phyloP scores from a whole-genome alignment of 2,113 vertebrate species.

The Kryptolebias marmoratus region DNA sequence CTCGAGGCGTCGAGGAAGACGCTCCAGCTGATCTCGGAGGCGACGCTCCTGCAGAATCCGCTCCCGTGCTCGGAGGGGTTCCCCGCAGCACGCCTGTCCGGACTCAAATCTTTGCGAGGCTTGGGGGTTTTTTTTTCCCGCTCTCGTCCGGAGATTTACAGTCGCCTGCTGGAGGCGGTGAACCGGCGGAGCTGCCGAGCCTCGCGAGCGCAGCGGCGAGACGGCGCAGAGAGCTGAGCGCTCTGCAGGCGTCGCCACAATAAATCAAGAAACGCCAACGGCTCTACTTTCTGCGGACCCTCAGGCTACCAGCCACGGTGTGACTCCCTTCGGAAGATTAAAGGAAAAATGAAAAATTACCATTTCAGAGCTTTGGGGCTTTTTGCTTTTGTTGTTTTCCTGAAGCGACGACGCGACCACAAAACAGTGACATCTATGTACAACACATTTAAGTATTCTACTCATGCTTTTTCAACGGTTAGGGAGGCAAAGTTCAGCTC shows the following conservation, averaged over 20 bases:
- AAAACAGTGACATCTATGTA: slow-evolving; percentile 81
- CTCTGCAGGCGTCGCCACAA: slow-evolving; percentile 82
- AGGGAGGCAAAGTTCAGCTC: slow-evolving; percentile 61
- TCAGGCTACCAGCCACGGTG: slow-evolving; percentile 98
- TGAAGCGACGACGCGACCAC: slow-evolving; percentile 74
- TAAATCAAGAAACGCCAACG: slow-evolving; percentile 76
- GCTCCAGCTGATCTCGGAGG: slow-evolving; percentile 40
- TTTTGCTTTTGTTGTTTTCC: slow-evolving; percentile 5
- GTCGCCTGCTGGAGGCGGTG: slow-evolving; percentile 21
- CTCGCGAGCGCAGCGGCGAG: slow-evolving; percentile 73
- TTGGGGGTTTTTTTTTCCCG: slow-evolving; percentile 17
- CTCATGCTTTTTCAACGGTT: slow-evolving; percentile 85
- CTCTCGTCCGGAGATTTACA: slow-evolving; percentile 29
- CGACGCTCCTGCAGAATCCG: slow-evolving; percentile 27
- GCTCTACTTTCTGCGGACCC: slow-evolving; percentile 70
- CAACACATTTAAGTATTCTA: slow-evolving; percentile 76
- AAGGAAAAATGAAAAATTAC: slow-evolving; percentile 68
- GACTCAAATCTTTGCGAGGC: slow-evolving; percentile 40
- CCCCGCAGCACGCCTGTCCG: slow-evolving; percentile 29
- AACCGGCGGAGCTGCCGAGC: slow-evolving; percentile 33
- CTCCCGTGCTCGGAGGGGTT: slow-evolving; percentile 1
- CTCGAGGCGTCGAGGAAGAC: not conserved
- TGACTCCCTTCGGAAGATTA: slow-evolving; percentile 94
- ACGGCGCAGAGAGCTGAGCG: slow-evolving; percentile 67
- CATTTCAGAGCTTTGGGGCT: slow-evolving; percentile 66